These are phyloP conservation scores for Xestobium rufovillosum DNA, from an alignment of 2,888 invertebrate species.

Conservation along the genomic window DNA sequence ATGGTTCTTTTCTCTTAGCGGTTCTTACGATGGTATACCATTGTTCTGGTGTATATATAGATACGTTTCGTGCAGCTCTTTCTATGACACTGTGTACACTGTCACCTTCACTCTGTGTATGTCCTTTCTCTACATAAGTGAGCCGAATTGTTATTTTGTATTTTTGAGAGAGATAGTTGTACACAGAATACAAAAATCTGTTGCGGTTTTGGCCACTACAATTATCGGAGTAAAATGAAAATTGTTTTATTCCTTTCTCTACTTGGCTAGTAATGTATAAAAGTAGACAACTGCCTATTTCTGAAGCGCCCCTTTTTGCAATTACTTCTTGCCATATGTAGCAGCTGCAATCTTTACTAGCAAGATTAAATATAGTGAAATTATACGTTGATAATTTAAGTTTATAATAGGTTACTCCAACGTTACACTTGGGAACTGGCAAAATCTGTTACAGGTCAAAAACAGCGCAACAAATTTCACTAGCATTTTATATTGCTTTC, in stretches of 20 bases:
- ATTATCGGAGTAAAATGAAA: conserved; percentile 30
- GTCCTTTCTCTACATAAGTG: conserved; percentile 26
- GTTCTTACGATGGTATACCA: conserved; percentile 11
- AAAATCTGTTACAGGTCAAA: conserved; percentile 28
- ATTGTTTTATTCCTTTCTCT: conserved; percentile 14
- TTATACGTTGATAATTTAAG: conserved; percentile 22
- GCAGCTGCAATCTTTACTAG: conserved; percentile 15
- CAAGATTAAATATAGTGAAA: conserved; percentile 23
- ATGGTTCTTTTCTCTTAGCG: conserved; percentile 16
- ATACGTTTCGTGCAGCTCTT: conserved; percentile 4
- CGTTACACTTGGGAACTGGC: conserved; percentile 24
- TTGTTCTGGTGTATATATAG: conserved; percentile 7
- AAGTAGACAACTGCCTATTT: conserved; percentile 13
- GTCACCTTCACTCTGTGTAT: conserved; percentile 29
- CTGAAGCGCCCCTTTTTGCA: conserved; percentile 11
- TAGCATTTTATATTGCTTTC: conserved; percentile 12
- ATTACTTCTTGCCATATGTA: conserved; percentile 23
- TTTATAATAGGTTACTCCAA: conserved; percentile 26
- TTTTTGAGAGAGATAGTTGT: conserved; percentile 20
- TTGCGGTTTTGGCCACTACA: conserved; percentile 28
- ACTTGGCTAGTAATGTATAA: background rate
- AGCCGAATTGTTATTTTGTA: conserved; percentile 25
- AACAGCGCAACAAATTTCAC: conserved; percentile 16
- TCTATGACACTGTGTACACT: conserved; percentile 27
- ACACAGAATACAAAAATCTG: conserved; percentile 25